Base-by-base conservation (phyloP, 2,888 invertebrate genomes). In the Bugula neritina region DNA sequence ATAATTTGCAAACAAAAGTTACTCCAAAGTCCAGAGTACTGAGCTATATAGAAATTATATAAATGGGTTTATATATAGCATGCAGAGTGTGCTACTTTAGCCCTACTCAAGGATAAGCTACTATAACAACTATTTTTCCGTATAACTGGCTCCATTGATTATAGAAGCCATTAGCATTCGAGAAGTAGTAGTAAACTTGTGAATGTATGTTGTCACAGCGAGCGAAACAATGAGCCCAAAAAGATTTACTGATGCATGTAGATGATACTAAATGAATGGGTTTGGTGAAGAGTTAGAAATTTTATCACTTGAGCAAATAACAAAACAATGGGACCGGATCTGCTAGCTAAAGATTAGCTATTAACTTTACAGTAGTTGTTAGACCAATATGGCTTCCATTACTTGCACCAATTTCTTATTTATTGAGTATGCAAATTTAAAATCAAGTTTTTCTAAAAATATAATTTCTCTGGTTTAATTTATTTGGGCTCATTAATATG, bases 221-320 rank as follows among this genome's bases (percentile, higher is more conserved):
- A 43, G 43, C 10, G 17, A 43, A 43, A 43, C 43, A 43, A 43
- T 43, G 17, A 5, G 17, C 43, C 43, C 10, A n/a, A n/a, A 43
- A 17, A 43, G 43, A 43, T 31, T 63, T 13, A 63, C 13, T 5
- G 13, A 27, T 31, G 63, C 63, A 63, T 63, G 63, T 13, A 13
- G 63, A 63, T 21, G 17, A 63, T 5, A 27, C 25, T 29, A 34
- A 63, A 3, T 63, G 63, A 63, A 34, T 34, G 29, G 31, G 23
- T 25, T 23, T 13, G 25, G 63, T 63, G 63, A 63, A 31, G 31
- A 63, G 31, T 43, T 63, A 27, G 63, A 13, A 31, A 63, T 27
- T 63, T 63, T 63, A 63, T 63, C 63, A 63, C 5, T 63, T 25
- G 63, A n/a, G 63, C 31, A 63, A 63, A 63, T 31, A 63, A 63